Conservation (phyloP, 2,113 vertebrate species). For the Macrotis lagotis region DNA sequence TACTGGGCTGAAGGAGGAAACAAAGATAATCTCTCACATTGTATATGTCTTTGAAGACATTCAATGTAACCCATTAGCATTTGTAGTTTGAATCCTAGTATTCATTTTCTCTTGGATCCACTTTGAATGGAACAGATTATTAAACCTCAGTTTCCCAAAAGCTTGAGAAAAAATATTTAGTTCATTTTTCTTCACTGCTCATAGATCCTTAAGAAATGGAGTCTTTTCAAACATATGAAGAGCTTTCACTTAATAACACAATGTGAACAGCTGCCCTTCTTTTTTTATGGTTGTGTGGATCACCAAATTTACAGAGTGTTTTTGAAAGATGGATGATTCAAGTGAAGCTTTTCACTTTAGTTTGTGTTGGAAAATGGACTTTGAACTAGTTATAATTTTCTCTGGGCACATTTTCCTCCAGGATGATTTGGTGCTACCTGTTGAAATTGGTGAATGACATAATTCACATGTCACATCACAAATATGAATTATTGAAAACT, state of each 20-base stretch:
- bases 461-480: neutral
- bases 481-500: neutral
- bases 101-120: neutral
- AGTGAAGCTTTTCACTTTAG: neutral
- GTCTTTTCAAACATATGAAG: neutral
- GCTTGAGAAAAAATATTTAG: slow-evolving; percentile 4
- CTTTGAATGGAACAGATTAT: slow-evolving; percentile 22
- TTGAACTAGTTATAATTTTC: slow-evolving; percentile 8
- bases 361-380: neutral
- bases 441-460: slow-evolving; percentile 13
- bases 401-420: neutral
- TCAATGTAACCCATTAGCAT: slow-evolving; percentile 13
- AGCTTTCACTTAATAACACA: slow-evolving; percentile 3
- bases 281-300: slow-evolving; percentile 22
- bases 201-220: slow-evolving; percentile 18
- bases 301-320: slow-evolving; percentile 5
- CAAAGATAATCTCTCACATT: neutral
- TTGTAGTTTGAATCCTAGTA: neutral
- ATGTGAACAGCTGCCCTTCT: neutral
- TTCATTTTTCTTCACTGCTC: neutral
- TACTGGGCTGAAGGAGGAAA: no score
- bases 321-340: slow-evolving; percentile 4
- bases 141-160: slow-evolving; percentile 1
- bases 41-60: slow-evolving; percentile 4
- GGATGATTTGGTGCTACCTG: slow-evolving; percentile 14